A percentile compares a stretch with the other conserved stretches of the same genome.
Conservation (phyloP, 1,140 invertebrate species). For the Ostrea edulis region DNA sequence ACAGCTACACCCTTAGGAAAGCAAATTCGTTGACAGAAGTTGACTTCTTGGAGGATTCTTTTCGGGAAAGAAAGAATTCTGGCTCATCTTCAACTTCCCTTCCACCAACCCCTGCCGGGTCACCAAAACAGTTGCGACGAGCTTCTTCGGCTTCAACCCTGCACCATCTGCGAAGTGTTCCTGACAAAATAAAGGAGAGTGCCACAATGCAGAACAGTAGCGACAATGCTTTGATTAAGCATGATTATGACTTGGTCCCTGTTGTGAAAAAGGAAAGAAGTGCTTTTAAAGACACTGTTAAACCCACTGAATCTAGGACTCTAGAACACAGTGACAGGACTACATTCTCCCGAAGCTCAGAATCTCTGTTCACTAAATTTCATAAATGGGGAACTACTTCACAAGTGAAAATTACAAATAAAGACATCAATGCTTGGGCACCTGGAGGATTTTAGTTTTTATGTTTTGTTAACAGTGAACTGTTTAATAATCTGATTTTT, state of each 20-base stretch:
- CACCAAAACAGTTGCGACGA: neutral
- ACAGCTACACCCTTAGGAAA: neutral
- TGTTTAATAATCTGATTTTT: too few species aligned
- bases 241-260: neutral
- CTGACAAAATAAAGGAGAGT: neutral
- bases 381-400: neutral
- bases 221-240: neutral
- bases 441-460: neutral
- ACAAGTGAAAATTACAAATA: neutral
- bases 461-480: neutral
- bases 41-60: neutral
- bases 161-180: neutral
- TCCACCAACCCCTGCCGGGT: neutral
- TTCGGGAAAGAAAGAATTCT: neutral
- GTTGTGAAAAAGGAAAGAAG: neutral
- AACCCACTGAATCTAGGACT: neutral
- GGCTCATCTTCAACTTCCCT: neutral
- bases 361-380: neutral
- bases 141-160: neutral
- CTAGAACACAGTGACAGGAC: neutral
- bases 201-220: neutral
- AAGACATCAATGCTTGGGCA: conserved; percentile 1
- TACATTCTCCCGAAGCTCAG: neutral
- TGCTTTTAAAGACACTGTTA: neutral
- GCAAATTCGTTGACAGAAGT: neutral